Evolutionary conservation across 1,140 invertebrate genomes (phyloP), one percentile per base, ranked within the genome.

Genomic region (Drosophila nebulosa): DNA sequence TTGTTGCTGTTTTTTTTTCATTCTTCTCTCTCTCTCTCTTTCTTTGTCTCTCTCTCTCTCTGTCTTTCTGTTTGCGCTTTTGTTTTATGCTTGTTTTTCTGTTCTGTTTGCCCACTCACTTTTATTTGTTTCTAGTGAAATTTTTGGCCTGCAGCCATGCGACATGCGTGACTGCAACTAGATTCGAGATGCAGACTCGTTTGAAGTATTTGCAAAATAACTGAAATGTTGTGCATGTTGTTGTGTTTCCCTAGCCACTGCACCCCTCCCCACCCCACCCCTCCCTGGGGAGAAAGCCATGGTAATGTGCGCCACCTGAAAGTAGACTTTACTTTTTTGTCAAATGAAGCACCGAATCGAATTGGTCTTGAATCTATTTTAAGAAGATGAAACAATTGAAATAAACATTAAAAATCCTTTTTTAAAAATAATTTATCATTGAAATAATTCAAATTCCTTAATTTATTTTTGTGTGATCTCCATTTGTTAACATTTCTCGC

Each of bases 11-110:
- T 51, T 18, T 51, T 10, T 42, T 71, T 21, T 56, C n/a, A n/a
- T n/a, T n/a, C n/a, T n/a, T n/a, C n/a, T n/a, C n/a, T n/a, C n/a
- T n/a, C n/a, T n/a, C n/a, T n/a, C n/a, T n/a, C n/a, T n/a, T n/a
- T n/a, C n/a, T n/a, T n/a, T n/a, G n/a, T n/a, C n/a, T n/a, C n/a
- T n/a, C n/a, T n/a, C n/a, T n/a, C n/a, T n/a, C n/a, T n/a, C n/a
- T n/a, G n/a, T 52, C 42, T 42, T 50, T 26, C 67, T 75, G 65
- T 74, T 65, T 85, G 73, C 50, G 50, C 77, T 67, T 78, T 78
- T 81, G 66, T 78, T 74, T 50, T 27, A 36, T 58, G 36, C 22
- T 64, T 67, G 55, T 55, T 27, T 75, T 61, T 60, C 24, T 42
- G 5, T 55, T 59, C 59, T 26, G 24, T 24, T 24, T 36, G 18